phyloP scores from a whole-genome alignment of 2,888 invertebrate species.

The Lasioglossum vierecki region DNA sequence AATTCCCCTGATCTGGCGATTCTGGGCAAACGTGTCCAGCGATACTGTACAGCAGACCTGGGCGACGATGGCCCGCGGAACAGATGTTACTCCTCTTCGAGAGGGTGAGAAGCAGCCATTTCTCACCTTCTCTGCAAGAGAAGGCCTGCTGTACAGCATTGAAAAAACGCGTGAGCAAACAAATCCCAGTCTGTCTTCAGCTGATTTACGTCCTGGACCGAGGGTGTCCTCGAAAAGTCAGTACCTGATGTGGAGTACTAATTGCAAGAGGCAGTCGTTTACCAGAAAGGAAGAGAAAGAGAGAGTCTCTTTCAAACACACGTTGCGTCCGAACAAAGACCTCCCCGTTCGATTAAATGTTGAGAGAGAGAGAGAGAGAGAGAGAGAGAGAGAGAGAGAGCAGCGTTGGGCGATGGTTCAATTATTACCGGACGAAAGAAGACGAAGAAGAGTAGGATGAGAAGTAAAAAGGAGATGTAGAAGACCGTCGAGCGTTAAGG shows the following conservation, averaged over 20 bases:
- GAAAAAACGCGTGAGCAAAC: background rate
- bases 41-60: no score
- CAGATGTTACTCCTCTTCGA: no score
- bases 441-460: background rate
- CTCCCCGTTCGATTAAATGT: background rate
- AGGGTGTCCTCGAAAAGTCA: background rate
- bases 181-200: no score
- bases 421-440: background rate
- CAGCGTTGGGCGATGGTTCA: background rate
- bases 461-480: background rate
- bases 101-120: no score
- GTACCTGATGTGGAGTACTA: background rate
- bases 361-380: background rate
- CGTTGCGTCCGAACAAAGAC: background rate
- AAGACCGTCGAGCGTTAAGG: constrained; percentile 5
- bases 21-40: no score
- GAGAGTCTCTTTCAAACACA: background rate
- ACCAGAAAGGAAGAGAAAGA: background rate
- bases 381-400: no score
- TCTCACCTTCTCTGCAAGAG: no score
- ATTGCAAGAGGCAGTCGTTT: background rate
- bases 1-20: no score
- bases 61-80: no score
- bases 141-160: no score
- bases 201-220: background rate